phyloP scores from a whole-genome alignment of 2,113 vertebrate species.

The Platysternon megacephalum region DNA sequence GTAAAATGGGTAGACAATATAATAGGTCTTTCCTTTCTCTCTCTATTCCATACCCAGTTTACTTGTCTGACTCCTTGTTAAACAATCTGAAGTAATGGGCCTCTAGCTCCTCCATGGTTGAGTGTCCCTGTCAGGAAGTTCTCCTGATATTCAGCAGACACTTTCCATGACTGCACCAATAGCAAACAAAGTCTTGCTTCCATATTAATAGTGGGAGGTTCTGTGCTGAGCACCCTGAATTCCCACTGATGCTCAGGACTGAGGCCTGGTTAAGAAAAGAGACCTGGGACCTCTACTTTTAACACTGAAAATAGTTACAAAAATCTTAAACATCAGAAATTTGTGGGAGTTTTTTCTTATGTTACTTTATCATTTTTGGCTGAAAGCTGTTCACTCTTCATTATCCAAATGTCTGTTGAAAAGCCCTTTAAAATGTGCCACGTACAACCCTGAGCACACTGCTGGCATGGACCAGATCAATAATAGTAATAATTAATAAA shows the following conservation, averaged over 20 bases:
- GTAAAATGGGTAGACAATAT: not conserved
- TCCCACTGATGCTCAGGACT: accelerated
- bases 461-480: not conserved
- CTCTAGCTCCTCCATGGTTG: accelerated
- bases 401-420: not conserved
- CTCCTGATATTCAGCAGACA: not conserved
- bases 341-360: not conserved
- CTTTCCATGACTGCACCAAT: not conserved
- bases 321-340: not conserved
- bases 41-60: not conserved
- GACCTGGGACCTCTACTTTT: not conserved
- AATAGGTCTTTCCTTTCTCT: not conserved
- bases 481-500: not conserved
- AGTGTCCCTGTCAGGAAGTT: not conserved
- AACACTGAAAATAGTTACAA: not conserved
- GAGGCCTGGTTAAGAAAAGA: not conserved
- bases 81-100: accelerated
- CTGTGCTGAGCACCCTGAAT: not conserved
- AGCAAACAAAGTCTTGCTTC: not conserved
- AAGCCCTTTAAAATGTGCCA: not conserved
- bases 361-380: not conserved
- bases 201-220: not conserved
- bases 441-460: not conserved
- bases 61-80: not conserved
- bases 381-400: not conserved